Evolutionary conservation across 2,888 invertebrate genomes (phyloP).

Genomic region (Nipponacmea schrenckii): DNA sequence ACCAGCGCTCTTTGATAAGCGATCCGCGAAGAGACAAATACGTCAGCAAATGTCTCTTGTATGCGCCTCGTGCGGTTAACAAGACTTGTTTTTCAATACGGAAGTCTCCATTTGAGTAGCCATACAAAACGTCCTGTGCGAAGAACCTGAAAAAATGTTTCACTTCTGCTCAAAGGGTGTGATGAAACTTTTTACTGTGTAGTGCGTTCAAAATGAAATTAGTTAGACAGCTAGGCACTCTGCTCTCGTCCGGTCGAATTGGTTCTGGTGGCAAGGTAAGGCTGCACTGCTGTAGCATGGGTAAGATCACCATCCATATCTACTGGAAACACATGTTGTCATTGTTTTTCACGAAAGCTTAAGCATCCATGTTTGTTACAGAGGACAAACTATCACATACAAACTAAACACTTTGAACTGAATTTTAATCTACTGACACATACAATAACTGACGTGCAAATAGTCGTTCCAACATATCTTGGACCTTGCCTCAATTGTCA

Average conservation of each 20-base stretch:
- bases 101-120: neutral
- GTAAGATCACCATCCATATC: neutral
- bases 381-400: too few relatives aligned
- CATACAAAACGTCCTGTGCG: neutral
- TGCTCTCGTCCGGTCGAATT: neutral
- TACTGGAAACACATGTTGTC: neutral
- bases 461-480: neutral
- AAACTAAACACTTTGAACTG: conserved; percentile 2
- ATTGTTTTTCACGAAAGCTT: conserved; percentile 2
- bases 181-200: conserved; percentile 4
- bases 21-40: too few relatives aligned
- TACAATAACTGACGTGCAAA: neutral
- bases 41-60: too few relatives aligned
- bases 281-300: neutral
- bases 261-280: neutral
- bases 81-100: neutral
- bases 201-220: neutral
- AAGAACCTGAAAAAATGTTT: neutral
- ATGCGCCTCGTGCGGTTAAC: too few relatives aligned
- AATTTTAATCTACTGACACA: neutral
- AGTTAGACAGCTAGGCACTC: too few relatives aligned
- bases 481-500: neutral
- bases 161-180: neutral
- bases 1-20: too few relatives aligned
- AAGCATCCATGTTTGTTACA: neutral